phyloP scores from a whole-genome alignment of 2,888 invertebrate species.

The Parnassius orleans region DNA sequence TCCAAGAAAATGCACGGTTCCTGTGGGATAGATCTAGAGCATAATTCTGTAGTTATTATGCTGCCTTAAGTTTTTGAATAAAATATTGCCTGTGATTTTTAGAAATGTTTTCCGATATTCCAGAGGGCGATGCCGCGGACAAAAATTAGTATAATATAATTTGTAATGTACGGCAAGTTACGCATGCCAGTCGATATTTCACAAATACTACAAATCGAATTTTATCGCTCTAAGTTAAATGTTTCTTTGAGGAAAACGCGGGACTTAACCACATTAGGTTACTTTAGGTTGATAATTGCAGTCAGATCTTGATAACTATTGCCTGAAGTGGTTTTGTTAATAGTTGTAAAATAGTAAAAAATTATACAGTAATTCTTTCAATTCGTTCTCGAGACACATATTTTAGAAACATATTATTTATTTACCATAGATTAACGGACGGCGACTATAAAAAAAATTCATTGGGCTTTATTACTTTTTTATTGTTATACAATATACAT shows the following conservation, averaged over 20 bases:
- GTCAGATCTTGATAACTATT: not conserved
- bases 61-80: no score
- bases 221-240: not conserved
- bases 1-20: no score
- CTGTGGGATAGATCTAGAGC: no score
- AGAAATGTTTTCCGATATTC: no score
- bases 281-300: not conserved
- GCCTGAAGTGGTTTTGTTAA: constrained; percentile 2
- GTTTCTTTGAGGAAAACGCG: constrained; percentile 14
- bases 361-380: not conserved
- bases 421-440: not conserved
- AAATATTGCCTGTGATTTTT: no score
- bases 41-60: no score
- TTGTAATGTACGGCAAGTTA: not conserved
- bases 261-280: constrained; percentile 13
- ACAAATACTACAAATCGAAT: not conserved
- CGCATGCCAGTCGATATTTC: not conserved
- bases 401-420: not conserved
- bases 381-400: not conserved
- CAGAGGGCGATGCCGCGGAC: no score
- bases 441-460: not conserved
- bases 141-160: no score
- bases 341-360: not conserved
- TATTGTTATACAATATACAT: not conserved
- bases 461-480: not conserved